Base-by-base conservation (phyloP, 2,113 vertebrate species). In the Gavia stellata region DNA sequence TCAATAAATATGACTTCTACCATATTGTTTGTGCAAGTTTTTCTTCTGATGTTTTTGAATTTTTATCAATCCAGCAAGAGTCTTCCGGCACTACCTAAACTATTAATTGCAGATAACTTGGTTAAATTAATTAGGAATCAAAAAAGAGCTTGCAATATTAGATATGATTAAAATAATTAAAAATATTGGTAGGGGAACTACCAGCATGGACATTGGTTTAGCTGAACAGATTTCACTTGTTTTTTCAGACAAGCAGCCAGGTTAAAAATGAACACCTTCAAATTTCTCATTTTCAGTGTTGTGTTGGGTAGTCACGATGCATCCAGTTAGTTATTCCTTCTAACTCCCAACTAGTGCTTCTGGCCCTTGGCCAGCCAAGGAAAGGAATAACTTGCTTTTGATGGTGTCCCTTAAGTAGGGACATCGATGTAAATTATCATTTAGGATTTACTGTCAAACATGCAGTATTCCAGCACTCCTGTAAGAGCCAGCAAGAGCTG, bases 1-100 rank as follows among this genome's bases (percentile, higher is more conserved):
- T 94, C 98, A 98, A 98, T 98, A 98, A 98, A 98, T 98, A 98
- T 97, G 95, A 98, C 97, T 98, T 98, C 97, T 98, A 96, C 97
- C 98, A 96, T 96, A 97, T 94, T 91, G 92, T 79, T 88, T 97
- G 90, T 84, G 6, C 59, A 89, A 72, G 77, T 92, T 94, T 81
- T 96, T 97, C 66, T 94, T 97, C 84, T 72, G 42, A 77, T 2
- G 3, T n/a, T 91, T 72, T 65, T 92, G 65, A 70, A 33, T 67
- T 90, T 44, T 80, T 93, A 52, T 63, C 6, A 10, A 42, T 66
- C 25, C 66, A 73, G 6, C 6, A 78, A 81, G 26, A 59, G 25
- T 79, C 23, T 85, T 18, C 44, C 49, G 21, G 20, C 58, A 56
- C 9, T 78, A 40, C n/a, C 42, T 49, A 28, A 81, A 36, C 15